phyloP scores from a whole-genome alignment of 37 sponge, comb jelly and placozoan genomes.

The Chondrosia reniformis region DNA sequence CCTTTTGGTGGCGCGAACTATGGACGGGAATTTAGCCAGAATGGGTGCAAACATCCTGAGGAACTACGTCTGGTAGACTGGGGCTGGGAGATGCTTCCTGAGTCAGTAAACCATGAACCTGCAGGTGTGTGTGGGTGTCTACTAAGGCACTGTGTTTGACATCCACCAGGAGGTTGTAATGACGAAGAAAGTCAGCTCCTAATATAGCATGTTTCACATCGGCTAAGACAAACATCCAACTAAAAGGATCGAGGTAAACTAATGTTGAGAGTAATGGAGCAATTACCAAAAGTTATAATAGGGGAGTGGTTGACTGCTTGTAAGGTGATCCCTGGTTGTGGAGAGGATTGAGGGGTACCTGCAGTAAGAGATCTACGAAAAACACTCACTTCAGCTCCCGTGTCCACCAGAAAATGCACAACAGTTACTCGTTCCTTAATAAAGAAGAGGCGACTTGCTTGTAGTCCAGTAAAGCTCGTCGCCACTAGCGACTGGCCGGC shows the following conservation, averaged over 20 bases:
- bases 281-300: conserved; percentile 26
- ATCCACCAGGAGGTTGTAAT: conserved; percentile 29
- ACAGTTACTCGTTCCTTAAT: too few species aligned
- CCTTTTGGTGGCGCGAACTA: too few species aligned
- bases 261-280: conserved; percentile 56
- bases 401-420: too few species aligned
- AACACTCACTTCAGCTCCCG: too few species aligned
- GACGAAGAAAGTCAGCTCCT: conserved; percentile 57
- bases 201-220: conserved; percentile 66
- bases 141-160: not conserved
- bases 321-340: conserved; percentile 6
- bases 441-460: too few species aligned
- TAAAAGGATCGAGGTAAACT: conserved; percentile 42
- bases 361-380: too few species aligned
- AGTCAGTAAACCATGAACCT: conserved; percentile 4
- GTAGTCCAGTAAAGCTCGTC: too few species aligned
- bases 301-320: conserved; percentile 31
- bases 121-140: conserved; percentile 18
- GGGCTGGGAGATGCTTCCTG: not conserved
- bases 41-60: too few species aligned
- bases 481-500: too few species aligned
- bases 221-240: conserved; percentile 62
- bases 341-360: too few species aligned
- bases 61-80: too few species aligned
- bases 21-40: too few species aligned